phyloP scores from a whole-genome alignment of 2,113 vertebrate genomes.

The Cottus gobio region DNA sequence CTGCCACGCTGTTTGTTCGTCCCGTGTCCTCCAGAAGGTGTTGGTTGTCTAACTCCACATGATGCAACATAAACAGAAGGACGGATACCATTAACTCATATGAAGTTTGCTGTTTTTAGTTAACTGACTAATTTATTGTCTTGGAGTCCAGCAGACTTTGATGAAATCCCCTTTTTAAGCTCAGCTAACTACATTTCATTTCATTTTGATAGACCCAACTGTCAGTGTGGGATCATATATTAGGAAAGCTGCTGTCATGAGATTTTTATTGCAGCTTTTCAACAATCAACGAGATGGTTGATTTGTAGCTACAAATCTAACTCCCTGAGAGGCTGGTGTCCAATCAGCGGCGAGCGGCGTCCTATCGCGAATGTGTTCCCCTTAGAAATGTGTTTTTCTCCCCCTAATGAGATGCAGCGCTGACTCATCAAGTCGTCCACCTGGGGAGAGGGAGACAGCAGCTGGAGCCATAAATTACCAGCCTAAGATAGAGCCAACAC shows the following conservation, averaged over 20 bases:
- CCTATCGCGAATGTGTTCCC: conserved; percentile 35
- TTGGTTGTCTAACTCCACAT: too few species aligned
- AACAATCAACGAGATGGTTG: conserved; percentile 9
- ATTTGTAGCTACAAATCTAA: conserved; percentile 50
- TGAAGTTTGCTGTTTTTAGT: not conserved
- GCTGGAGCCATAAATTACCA: conserved; percentile 73
- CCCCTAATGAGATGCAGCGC: conserved; percentile 72
- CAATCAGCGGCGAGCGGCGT: conserved; percentile 38
- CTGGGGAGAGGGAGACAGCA: conserved; percentile 69
- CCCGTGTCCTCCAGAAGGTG: too few species aligned
- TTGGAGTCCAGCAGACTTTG: not conserved
- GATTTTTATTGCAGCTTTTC: conserved; percentile 1
- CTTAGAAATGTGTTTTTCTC: conserved; percentile 65
- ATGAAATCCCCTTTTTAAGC: not conserved
- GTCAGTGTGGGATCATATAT: not conserved
- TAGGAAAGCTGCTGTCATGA: conserved; percentile 14
- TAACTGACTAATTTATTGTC: not conserved
- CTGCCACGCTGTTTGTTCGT: too few species aligned
- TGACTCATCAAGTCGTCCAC: conserved; percentile 73
- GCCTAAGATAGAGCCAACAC: conserved; percentile 56
- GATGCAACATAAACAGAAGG: not conserved
- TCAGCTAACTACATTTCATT: conserved; percentile 1
- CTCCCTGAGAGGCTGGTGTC: conserved; percentile 34
- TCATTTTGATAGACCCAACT: not conserved
- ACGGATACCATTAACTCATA: not conserved